A percentile compares a stretch with the other conserved stretches of the same genome.
These are phyloP conservation scores for Ormyrus nitidulus DNA, from an alignment of 2,888 invertebrate genomes.

Conservation along the genomic window DNA sequence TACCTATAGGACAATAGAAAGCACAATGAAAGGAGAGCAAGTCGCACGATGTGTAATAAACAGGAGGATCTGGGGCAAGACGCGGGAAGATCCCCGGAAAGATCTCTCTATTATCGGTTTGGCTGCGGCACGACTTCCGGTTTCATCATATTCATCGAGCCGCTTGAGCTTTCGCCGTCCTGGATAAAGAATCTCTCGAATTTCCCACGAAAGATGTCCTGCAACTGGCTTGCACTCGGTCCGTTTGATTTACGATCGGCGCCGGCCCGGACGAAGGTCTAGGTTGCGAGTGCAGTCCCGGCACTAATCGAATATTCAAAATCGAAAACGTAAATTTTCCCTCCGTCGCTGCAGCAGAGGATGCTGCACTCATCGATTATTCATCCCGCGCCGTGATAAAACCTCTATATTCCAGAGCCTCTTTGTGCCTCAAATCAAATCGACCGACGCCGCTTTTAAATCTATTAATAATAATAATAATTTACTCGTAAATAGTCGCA, in stretches of 20 bases:
- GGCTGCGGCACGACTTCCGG: slow-evolving; percentile 51
- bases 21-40: neutral
- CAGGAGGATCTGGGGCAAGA: neutral
- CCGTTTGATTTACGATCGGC: slow-evolving; percentile 51
- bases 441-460: slow-evolving; percentile 17
- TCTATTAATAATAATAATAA: slow-evolving; percentile 31
- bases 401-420: slow-evolving; percentile 15
- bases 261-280: slow-evolving; percentile 42
- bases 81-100: slow-evolving; percentile 39
- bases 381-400: slow-evolving; percentile 54
- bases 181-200: slow-evolving; percentile 50
- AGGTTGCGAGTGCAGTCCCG: slow-evolving; percentile 23
- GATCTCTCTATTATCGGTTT: slow-evolving; percentile 47
- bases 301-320: slow-evolving; percentile 56
- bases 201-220: slow-evolving; percentile 48
- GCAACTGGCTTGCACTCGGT: neutral
- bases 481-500: too few species aligned
- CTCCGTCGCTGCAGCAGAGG: too few species aligned
- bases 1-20: neutral
- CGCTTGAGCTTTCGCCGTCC: slow-evolving; percentile 8
- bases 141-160: slow-evolving; percentile 46
- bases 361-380: slow-evolving; percentile 51
- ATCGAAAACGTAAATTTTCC: slow-evolving; percentile 50
- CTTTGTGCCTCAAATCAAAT: neutral
- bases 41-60: neutral